These are phyloP conservation scores for Syrrhaptes paradoxus DNA, from an alignment of 2,113 vertebrate genomes.

Conservation along the genomic window DNA sequence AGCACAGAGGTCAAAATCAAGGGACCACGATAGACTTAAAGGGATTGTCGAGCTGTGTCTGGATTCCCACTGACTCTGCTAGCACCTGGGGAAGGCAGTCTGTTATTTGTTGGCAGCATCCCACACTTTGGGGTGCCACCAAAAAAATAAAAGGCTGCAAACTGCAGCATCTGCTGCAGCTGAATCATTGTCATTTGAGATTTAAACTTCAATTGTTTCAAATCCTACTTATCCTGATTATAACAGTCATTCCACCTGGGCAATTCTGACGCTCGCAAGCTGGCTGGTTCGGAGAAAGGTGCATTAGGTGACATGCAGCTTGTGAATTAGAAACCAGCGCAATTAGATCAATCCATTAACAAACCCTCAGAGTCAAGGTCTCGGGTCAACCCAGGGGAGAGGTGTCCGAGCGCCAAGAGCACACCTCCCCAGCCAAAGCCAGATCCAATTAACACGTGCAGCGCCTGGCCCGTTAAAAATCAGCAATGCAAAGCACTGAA, in stretches of 20 bases:
- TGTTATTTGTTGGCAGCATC: not conserved
- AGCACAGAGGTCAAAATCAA: not conserved
- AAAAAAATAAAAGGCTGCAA: not conserved
- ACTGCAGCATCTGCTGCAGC: not conserved
- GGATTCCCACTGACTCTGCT: not conserved
- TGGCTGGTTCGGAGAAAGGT: not conserved
- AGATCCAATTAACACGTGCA: not conserved
- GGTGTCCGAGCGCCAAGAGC: not conserved
- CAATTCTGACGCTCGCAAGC: not conserved
- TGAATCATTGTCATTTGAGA: constrained; percentile 25
- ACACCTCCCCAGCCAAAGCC: not conserved
- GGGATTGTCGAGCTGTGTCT: not conserved
- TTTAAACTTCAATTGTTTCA: constrained; percentile 72
- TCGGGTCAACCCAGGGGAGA: not conserved
- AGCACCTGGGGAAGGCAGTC: not conserved
- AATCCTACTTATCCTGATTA: constrained; percentile 3
- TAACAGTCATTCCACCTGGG: not conserved
- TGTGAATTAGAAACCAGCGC: not conserved
- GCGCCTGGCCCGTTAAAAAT: not conserved
- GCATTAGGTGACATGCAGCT: constrained; percentile 39
- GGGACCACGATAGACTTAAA: not conserved
- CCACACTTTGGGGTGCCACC: not conserved
- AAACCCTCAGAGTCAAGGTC: not conserved
- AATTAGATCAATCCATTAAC: not conserved
- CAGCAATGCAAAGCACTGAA: not conserved